phyloP scores from a whole-genome alignment of 2,888 invertebrate species.

The Nomada goodeniana region DNA sequence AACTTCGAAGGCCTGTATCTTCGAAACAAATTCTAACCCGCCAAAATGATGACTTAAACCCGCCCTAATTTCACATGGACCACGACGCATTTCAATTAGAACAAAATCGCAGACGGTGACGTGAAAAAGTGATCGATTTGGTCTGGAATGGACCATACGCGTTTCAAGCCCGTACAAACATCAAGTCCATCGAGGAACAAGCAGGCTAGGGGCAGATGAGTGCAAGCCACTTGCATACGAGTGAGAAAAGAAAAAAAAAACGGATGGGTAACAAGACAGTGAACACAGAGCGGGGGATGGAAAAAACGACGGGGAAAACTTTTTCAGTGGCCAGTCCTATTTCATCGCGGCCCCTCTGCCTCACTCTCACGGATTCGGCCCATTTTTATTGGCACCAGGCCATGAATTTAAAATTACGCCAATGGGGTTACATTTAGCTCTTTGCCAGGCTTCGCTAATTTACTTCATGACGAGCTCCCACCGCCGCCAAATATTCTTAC shows the following conservation, averaged over 20 bases:
- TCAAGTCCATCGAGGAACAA: constrained; percentile 40
- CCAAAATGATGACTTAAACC: too few relatives aligned
- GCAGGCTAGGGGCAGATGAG: constrained; percentile 25
- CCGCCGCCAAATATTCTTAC: constrained; percentile 62
- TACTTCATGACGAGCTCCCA: constrained; percentile 63
- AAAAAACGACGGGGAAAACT: constrained; percentile 28
- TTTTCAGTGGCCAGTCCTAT: constrained; percentile 56
- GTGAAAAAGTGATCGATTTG: too few relatives aligned
- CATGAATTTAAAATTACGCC: constrained; percentile 72
- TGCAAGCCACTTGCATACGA: constrained; percentile 30
- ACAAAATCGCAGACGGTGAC: too few relatives aligned
- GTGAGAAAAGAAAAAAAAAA: constrained; percentile 18
- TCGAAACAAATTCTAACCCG: too few relatives aligned
- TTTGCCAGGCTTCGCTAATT: constrained; percentile 70
- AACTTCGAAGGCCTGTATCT: too few relatives aligned
- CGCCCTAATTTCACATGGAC: too few relatives aligned
- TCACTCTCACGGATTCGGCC: constrained; percentile 30
- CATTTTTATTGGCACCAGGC: constrained; percentile 69
- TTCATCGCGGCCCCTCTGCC: constrained; percentile 29
- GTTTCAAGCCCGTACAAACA: constrained; percentile 53
- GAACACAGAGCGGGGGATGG: neutral
- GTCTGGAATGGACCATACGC: constrained; percentile 6
- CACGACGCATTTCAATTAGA: too few relatives aligned
- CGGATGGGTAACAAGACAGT: neutral
- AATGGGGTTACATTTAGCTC: constrained; percentile 70